A percentile compares a stretch with the other conserved stretches of the same genome.
These are phyloP conservation scores for Dynastes maya DNA, from an alignment of 2,888 invertebrate genomes.

Conservation along the genomic window DNA sequence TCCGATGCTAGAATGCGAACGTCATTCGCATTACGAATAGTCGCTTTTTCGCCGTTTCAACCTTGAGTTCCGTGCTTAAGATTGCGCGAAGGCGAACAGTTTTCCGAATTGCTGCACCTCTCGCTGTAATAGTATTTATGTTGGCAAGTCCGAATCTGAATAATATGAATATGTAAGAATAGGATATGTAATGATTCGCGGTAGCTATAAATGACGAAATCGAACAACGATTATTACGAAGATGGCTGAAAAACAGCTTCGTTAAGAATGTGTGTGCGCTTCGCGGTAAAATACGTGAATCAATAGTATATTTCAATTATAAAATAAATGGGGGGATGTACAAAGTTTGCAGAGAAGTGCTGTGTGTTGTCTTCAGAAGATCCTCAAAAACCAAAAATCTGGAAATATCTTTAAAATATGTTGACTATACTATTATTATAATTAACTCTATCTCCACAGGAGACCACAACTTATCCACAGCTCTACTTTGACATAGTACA, in stretches of 20 bases:
- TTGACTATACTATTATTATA: too few relatives aligned
- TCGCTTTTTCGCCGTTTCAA: conserved; percentile 9
- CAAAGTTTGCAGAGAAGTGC: too few relatives aligned
- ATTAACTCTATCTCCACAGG: too few relatives aligned
- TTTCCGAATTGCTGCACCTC: conserved; percentile 28
- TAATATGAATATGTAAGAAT: neutral
- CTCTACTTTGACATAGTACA: too few relatives aligned
- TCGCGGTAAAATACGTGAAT: neutral
- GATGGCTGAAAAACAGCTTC: too few relatives aligned
- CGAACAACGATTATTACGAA: neutral
- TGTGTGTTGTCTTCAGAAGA: too few relatives aligned
- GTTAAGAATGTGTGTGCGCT: neutral
- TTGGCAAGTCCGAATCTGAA: neutral
- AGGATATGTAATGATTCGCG: neutral
- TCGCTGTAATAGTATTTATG: conserved; percentile 2
- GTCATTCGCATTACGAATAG: conserved; percentile 23
- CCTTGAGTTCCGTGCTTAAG: conserved; percentile 31
- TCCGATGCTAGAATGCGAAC: conserved; percentile 37
- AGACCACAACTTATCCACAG: too few relatives aligned
- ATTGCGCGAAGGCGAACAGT: conserved; percentile 14
- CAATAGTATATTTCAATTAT: too few relatives aligned
- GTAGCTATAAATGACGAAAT: conserved; percentile 18
- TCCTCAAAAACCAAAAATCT: too few relatives aligned
- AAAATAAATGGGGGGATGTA: too few relatives aligned
- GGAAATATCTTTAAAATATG: too few relatives aligned